phyloP scores from a whole-genome alignment of 2,888 invertebrate genomes.

The Andrena camellia region DNA sequence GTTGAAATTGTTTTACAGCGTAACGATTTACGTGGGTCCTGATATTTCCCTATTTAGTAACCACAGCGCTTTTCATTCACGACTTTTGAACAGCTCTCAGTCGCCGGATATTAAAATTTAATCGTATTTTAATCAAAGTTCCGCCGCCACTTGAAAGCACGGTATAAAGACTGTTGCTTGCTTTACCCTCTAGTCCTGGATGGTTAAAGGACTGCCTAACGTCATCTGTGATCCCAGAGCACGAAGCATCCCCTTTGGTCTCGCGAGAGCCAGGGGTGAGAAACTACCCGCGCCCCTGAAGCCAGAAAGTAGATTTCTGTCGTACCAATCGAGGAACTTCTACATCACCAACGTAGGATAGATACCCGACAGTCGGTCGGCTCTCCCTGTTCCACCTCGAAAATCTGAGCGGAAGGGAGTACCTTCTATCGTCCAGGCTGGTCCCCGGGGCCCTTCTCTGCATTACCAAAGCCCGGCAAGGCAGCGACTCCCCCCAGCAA shows the following conservation, averaged over 20 bases:
- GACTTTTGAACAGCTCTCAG: background rate
- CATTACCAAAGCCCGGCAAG: background rate
- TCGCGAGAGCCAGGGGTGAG: background rate
- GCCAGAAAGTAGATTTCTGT: constrained; percentile 1
- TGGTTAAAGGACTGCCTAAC: background rate
- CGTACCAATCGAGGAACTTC: constrained; percentile 7
- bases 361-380: background rate
- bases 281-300: background rate
- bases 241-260: background rate
- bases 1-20: background rate
- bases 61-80: background rate
- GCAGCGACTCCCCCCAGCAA: background rate
- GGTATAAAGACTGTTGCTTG: background rate
- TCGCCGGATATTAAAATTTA: background rate
- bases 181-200: background rate
- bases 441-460: background rate
- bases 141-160: background rate
- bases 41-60: background rate
- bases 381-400: background rate
- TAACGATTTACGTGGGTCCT: background rate
- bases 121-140: background rate
- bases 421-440: background rate
- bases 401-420: background rate
- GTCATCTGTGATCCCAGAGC: constrained; percentile 10
- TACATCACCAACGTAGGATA: constrained; percentile 1